Conservation (phyloP, 2,888 invertebrate genomes). For the Gymnoscelis rufifasciata region DNA sequence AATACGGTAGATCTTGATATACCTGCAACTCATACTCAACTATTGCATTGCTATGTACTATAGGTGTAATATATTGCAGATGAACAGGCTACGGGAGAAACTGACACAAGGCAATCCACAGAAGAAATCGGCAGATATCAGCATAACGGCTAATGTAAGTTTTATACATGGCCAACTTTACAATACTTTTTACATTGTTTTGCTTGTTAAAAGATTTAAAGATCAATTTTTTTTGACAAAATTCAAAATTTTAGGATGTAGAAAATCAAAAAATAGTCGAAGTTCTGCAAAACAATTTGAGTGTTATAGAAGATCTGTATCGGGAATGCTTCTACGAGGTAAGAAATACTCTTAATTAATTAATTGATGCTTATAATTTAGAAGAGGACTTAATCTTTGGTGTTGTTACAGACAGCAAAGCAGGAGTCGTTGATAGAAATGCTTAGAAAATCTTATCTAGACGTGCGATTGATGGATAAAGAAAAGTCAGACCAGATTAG, state of each 20-base stretch:
- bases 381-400: neutral
- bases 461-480: constrained; percentile 51
- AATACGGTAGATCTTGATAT: too few species aligned
- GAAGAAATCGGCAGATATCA: constrained; percentile 34
- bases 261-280: constrained; percentile 45
- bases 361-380: neutral
- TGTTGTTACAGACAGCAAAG: constrained; percentile 52
- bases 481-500: constrained; percentile 47
- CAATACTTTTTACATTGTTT: too few species aligned
- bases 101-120: constrained; percentile 32
- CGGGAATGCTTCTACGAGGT: constrained; percentile 71
- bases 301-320: constrained; percentile 63
- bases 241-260: constrained; percentile 38
- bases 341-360: constrained; percentile 25
- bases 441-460: constrained; percentile 53
- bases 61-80: constrained; percentile 30
- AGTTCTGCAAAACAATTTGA: constrained; percentile 53
- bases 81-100: constrained; percentile 32
- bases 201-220: neutral
- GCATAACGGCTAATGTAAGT: constrained; percentile 41
- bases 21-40: too few species aligned
- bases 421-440: constrained; percentile 62
- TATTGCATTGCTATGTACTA: too few species aligned
- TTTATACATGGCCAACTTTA: constrained; percentile 2
- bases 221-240: neutral